These are phyloP conservation scores for Sus scrofa DNA, from an alignment of 2,113 vertebrate genomes.

Conservation along the genomic window DNA sequence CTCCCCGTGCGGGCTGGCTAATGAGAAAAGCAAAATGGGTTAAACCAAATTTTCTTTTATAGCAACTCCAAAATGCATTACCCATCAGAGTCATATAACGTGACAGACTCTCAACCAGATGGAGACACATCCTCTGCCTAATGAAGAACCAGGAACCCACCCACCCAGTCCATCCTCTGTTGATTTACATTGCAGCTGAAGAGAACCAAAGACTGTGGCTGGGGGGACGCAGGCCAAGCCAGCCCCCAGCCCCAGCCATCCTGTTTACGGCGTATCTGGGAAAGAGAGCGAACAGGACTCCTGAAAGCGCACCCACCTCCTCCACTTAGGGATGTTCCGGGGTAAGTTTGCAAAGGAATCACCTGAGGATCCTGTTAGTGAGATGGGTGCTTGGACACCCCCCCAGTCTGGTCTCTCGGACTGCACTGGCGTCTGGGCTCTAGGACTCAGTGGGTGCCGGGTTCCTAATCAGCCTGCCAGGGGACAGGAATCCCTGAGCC, in stretches of 20 bases:
- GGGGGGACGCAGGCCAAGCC: background rate
- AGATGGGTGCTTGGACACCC: background rate
- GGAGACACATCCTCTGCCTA: constrained; percentile 54
- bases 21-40: background rate
- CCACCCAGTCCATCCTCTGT: background rate
- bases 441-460: background rate
- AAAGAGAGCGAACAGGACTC: background rate
- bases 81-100: background rate
- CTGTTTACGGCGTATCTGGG: no score
- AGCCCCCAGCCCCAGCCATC: fast-evolving
- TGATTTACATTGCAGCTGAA: background rate
- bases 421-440: background rate
- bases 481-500: fast-evolving
- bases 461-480: fast-evolving
- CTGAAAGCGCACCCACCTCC: background rate
- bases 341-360: background rate
- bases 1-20: background rate
- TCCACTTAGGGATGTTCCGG: background rate
- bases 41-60: background rate
- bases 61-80: background rate
- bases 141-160: constrained; percentile 37
- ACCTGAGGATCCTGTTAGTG: background rate
- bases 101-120: constrained; percentile 62
- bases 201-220: background rate
- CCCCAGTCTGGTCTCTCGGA: background rate